Conservation (phyloP, 2,113 vertebrate genomes). For the Scomber colias region DNA sequence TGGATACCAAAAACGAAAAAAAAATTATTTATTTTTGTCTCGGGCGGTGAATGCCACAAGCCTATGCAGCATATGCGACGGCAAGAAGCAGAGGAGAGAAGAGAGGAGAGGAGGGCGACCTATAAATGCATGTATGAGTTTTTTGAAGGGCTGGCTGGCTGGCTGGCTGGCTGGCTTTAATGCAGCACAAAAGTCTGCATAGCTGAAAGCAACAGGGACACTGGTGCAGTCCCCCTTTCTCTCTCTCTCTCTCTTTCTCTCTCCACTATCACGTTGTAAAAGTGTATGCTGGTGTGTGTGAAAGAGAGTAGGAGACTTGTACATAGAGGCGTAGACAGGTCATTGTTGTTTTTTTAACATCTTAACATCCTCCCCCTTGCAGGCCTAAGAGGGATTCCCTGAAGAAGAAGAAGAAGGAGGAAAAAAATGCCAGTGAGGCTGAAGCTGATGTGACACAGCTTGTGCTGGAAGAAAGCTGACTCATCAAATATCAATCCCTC, state of each 20-base stretch:
- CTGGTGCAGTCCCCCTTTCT: constrained; percentile 18
- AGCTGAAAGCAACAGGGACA: constrained; percentile 73
- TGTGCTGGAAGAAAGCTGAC: constrained; percentile 76
- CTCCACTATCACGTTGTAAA: not conserved
- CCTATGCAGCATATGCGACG: constrained; percentile 62
- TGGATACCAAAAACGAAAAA: constrained; percentile 79
- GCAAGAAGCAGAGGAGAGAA: constrained; percentile 16
- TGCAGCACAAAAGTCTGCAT: constrained; percentile 50
- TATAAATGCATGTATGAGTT: constrained; percentile 59
- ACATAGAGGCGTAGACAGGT: constrained; percentile 1
- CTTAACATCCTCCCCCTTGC: constrained; percentile 47
- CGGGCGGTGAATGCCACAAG: constrained; percentile 77
- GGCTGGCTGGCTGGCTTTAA: constrained; percentile 3
- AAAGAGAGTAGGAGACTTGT: not conserved
- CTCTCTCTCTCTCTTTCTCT: too few relatives aligned
- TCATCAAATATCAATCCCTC: constrained; percentile 69
- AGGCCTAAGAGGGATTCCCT: constrained; percentile 80
- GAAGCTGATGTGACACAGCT: constrained; percentile 76
- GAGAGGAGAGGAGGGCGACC: constrained; percentile 28
- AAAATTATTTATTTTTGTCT: constrained; percentile 85
- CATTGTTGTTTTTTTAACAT: constrained; percentile 34
- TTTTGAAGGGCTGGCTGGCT: constrained; percentile 1
- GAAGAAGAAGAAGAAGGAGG: constrained; percentile 39
- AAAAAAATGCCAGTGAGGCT: constrained; percentile 74
- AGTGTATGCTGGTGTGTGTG: constrained; percentile 2